Evolutionary conservation across 2,888 invertebrate species (phyloP).

Genomic region (Papilio demoleus): DNA sequence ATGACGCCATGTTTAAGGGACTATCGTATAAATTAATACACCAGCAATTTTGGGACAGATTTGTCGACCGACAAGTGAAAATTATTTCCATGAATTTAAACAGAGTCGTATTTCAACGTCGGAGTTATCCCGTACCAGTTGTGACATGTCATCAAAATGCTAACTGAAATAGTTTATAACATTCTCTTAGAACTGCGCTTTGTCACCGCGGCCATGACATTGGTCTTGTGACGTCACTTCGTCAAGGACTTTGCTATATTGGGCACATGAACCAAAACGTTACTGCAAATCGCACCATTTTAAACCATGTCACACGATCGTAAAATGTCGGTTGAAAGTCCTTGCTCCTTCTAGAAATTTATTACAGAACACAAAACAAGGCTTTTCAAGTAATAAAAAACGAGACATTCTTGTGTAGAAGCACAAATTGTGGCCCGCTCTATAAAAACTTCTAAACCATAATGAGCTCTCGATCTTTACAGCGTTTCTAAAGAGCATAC

Average conservation of each 20-base stretch:
- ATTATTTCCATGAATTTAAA: constrained; percentile 25
- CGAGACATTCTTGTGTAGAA: constrained; percentile 1
- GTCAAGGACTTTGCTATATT: constrained; percentile 47
- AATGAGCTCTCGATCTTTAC: constrained; percentile 17
- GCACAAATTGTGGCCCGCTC: background rate
- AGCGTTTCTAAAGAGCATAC: constrained; percentile 29
- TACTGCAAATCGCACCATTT: constrained; percentile 44
- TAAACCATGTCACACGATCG: constrained; percentile 44
- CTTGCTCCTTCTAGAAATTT: constrained; percentile 32
- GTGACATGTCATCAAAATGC: constrained; percentile 11
- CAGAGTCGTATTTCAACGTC: background rate
- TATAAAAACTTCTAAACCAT: constrained; percentile 9
- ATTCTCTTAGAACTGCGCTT: constrained; percentile 31
- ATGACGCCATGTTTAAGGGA: too few species aligned
- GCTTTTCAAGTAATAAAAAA: constrained; percentile 40
- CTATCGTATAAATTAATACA: too few species aligned
- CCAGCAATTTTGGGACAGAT: background rate
- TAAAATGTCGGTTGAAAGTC: constrained; percentile 43
- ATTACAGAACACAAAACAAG: constrained; percentile 46
- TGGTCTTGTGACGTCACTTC: constrained; percentile 50
- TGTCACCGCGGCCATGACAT: constrained; percentile 50
- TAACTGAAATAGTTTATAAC: constrained; percentile 16
- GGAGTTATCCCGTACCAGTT: constrained; percentile 20
- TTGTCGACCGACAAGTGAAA: background rate
- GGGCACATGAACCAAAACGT: constrained; percentile 44